A percentile compares a stretch with the other conserved stretches of the same genome.
These are phyloP conservation scores for Stenodera caucasica DNA, from an alignment of 2,888 invertebrate species.

Conservation along the genomic window DNA sequence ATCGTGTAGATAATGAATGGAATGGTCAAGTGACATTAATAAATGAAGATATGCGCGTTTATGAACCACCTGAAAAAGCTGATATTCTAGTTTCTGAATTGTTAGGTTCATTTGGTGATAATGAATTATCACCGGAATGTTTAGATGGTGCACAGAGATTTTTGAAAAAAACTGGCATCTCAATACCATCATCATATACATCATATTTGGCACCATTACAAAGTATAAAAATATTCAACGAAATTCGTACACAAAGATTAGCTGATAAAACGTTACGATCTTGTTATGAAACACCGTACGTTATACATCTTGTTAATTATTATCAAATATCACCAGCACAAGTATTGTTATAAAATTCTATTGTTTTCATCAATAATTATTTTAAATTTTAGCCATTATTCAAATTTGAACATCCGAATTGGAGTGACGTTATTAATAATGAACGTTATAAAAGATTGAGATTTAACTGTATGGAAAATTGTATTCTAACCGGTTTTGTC, in stretches of 20 bases:
- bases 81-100: constrained; percentile 96
- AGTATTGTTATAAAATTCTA: constrained; percentile 44
- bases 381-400: constrained; percentile 67
- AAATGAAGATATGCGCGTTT: constrained; percentile 84
- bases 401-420: constrained; percentile 89
- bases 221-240: constrained; percentile 83
- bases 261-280: constrained; percentile 59
- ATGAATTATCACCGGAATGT: constrained; percentile 98
- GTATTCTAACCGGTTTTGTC: constrained; percentile 89
- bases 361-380: background rate
- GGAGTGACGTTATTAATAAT: constrained; percentile 68
- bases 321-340: constrained; percentile 74
- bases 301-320: constrained; percentile 87
- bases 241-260: constrained; percentile 62
- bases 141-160: constrained; percentile 91
- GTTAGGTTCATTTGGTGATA: constrained; percentile 95
- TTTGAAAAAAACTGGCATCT: constrained; percentile 84
- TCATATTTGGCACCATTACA: constrained; percentile 93
- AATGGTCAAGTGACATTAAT: constrained; percentile 74
- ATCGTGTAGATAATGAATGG: constrained; percentile 79
- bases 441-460: constrained; percentile 68
- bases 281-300: constrained; percentile 83
- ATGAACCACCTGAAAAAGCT: constrained; percentile 80
- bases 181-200: constrained; percentile 87
- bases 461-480: constrained; percentile 74